These are phyloP conservation scores for Xyrichtys novacula DNA, from an alignment of 2,797 vertebrate species.

Conservation along the genomic window DNA sequence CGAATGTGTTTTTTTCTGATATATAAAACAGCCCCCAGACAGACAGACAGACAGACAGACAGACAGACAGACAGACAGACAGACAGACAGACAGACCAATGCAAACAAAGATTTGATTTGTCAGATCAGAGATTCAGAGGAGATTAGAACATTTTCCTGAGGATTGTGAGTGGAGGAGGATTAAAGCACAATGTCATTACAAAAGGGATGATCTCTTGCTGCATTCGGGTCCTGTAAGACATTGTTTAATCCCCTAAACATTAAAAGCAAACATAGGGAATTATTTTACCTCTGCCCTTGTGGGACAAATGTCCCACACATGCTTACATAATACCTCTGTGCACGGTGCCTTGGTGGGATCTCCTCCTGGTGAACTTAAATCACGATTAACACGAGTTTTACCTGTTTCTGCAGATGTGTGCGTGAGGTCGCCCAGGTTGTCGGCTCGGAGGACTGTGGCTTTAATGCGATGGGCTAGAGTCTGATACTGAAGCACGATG, in stretches of 20 bases:
- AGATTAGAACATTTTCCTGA: slow-evolving; percentile 74
- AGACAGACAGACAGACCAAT: slow-evolving; percentile 49
- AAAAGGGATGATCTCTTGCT: slow-evolving; percentile 79
- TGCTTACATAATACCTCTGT: slow-evolving; percentile 42
- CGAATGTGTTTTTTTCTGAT: slow-evolving; percentile 27
- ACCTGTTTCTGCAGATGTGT: slow-evolving; percentile 72
- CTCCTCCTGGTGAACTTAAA: slow-evolving; percentile 1
- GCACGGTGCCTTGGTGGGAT: slow-evolving; percentile 20
- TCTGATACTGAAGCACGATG: slow-evolving; percentile 82
- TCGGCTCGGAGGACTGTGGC: slow-evolving; percentile 78
- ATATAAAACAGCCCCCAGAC: slow-evolving; percentile 38
- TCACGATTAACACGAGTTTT: slow-evolving; percentile 16
- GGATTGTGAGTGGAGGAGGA: slow-evolving; percentile 79
- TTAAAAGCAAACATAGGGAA: slow-evolving; percentile 83
- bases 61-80: no score
- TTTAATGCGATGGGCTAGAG: slow-evolving; percentile 76
- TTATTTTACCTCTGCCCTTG: slow-evolving; percentile 68
- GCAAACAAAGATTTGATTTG: slow-evolving; percentile 72
- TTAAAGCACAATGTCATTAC: slow-evolving; percentile 85
- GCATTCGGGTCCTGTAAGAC: slow-evolving; percentile 75
- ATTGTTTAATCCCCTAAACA: slow-evolving; percentile 80
- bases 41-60: slow-evolving; percentile 40
- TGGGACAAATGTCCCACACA: slow-evolving; percentile 48
- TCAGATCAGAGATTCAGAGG: slow-evolving; percentile 61
- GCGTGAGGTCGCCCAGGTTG: slow-evolving; percentile 67